Evolutionary conservation across 1,140 invertebrate species (phyloP).

Genomic region (Globodera ellingtonae): DNA sequence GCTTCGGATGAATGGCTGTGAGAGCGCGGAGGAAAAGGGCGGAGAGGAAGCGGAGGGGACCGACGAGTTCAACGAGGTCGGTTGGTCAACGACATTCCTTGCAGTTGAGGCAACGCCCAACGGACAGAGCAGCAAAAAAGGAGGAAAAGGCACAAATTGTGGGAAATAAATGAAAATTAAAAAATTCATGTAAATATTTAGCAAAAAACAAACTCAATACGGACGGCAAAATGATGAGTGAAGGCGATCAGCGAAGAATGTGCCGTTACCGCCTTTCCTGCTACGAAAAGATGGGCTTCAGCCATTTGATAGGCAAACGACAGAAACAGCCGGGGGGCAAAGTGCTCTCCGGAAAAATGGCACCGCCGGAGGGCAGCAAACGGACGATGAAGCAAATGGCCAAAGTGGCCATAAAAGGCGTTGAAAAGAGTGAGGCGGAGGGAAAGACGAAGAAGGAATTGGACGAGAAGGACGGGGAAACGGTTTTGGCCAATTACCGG

Average conservation of each 20-base stretch:
- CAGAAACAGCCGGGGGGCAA: conserved; percentile 1
- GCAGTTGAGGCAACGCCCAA: not conserved
- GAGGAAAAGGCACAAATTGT: not conserved
- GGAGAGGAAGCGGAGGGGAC: not conserved
- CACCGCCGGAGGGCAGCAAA: not conserved
- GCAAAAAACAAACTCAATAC: not conserved
- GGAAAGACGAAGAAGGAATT: conserved; percentile 2
- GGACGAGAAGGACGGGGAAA: conserved; percentile 12
- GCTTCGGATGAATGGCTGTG: not conserved
- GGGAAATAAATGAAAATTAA: not conserved
- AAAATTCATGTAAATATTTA: not conserved
- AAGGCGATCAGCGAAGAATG: conserved; percentile 10
- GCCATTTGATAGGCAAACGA: not conserved
- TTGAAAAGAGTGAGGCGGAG: conserved; percentile 8
- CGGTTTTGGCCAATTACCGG: conserved; percentile 16
- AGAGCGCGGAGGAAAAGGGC: conserved; percentile 1
- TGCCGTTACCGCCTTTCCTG: conserved; percentile 25
- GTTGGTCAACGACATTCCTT: not conserved
- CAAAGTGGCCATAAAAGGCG: conserved; percentile 7
- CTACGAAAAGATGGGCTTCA: conserved; percentile 12
- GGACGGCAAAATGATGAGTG: conserved; percentile 10
- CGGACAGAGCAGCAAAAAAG: not conserved
- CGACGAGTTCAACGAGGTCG: not conserved
- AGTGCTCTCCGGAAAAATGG: not conserved
- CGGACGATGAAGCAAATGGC: conserved; percentile 7